These are phyloP conservation scores for Pimpla rufipes DNA, from an alignment of 2,888 invertebrate genomes.

Conservation along the genomic window DNA sequence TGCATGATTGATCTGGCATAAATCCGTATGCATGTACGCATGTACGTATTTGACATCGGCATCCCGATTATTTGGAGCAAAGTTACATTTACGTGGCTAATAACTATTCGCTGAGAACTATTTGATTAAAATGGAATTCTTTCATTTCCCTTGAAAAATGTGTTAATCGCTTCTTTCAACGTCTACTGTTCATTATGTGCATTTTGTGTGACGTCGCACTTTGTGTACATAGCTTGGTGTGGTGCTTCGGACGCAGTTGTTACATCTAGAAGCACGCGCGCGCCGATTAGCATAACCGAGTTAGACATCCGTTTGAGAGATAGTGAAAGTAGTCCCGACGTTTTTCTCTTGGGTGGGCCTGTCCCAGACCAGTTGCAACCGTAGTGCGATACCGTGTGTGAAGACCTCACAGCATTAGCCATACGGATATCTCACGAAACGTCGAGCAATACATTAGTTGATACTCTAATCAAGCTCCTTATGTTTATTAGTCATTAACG, in stretches of 20 bases:
- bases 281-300: slow-evolving; percentile 52
- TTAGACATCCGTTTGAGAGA: slow-evolving; percentile 52
- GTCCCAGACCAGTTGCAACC: slow-evolving; percentile 59
- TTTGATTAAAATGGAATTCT: not conserved
- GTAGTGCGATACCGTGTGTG: not conserved
- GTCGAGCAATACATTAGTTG: not conserved
- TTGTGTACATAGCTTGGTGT: not conserved
- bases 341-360: slow-evolving; percentile 49
- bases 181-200: slow-evolving; percentile 2
- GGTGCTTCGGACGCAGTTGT: slow-evolving; percentile 3
- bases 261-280: slow-evolving; percentile 32
- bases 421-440: not conserved
- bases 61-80: slow-evolving; percentile 2
- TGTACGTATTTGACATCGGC: slow-evolving; percentile 13
- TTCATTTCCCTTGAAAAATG: not conserved
- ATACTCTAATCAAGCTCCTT: not conserved
- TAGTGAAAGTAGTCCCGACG: slow-evolving; percentile 66
- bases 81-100: not conserved
- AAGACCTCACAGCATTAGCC: slow-evolving; percentile 8
- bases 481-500: not conserved
- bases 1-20: not conserved
- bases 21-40: not conserved
- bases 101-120: not conserved
- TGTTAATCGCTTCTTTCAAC: slow-evolving; percentile 6
- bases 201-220: not conserved